A percentile compares a stretch with the other conserved stretches of the same genome.
These are phyloP conservation scores for Diplosoma virens DNA, from an alignment of 23 tunicate species.

Conservation along the genomic window DNA sequence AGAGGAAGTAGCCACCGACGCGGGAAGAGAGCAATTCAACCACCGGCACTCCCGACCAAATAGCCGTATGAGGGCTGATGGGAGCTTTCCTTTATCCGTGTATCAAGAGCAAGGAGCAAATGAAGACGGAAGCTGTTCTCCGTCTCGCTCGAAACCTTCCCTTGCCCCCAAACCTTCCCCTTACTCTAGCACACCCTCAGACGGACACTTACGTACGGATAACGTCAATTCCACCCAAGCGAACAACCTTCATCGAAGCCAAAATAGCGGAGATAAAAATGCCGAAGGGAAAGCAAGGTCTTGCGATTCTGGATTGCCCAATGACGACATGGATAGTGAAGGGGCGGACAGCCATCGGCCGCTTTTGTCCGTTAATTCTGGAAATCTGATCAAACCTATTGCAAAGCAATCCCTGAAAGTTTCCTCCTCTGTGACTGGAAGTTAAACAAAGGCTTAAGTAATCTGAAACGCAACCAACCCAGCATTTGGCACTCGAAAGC, in stretches of 20 bases:
- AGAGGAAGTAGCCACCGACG: background rate
- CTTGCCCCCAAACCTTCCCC: conserved; percentile 49
- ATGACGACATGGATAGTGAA: conserved; percentile 58
- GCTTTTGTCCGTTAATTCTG: too few species aligned
- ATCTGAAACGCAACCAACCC: too few species aligned
- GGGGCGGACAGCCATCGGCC: conserved; percentile 38
- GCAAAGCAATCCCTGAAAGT: too few species aligned
- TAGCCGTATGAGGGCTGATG: conserved; percentile 47
- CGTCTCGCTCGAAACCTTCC: conserved; percentile 21
- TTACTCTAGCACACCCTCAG: conserved; percentile 3
- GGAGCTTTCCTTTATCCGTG: conserved; percentile 36
- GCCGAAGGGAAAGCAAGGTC: conserved; percentile 63
- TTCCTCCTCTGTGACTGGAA: too few species aligned
- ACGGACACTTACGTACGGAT: background rate
- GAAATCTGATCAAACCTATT: too few species aligned
- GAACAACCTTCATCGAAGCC: background rate
- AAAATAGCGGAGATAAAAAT: background rate
- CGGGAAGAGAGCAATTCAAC: background rate
- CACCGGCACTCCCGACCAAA: conserved; percentile 16
- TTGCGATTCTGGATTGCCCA: conserved; percentile 81
- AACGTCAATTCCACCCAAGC: background rate
- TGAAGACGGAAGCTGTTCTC: background rate
- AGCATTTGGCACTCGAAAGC: too few species aligned
- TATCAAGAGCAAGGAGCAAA: conserved; percentile 24
- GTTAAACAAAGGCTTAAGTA: too few species aligned